Conservation (phyloP, 2,113 vertebrate genomes). For the Pica pica region DNA sequence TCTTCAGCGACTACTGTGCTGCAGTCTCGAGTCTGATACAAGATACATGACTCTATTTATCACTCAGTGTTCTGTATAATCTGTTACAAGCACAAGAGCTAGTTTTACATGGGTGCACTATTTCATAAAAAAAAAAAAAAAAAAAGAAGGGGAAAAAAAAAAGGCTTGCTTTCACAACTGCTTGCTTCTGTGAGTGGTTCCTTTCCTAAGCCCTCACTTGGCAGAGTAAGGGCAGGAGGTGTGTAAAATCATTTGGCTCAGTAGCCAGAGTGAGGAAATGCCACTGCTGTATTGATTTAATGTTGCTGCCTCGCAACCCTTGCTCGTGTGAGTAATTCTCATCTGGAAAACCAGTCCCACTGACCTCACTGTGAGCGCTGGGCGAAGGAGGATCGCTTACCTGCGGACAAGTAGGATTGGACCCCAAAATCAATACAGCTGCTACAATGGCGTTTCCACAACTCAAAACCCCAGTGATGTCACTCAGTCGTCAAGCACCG, state of each 20-base stretch:
- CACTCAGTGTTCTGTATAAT: conserved; percentile 25
- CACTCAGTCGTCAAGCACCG: rapidly evolving
- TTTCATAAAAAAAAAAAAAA: neutral
- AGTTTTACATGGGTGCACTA: conserved; percentile 1
- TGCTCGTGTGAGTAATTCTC: neutral
- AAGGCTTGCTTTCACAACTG: neutral
- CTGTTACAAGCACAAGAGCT: conserved; percentile 9
- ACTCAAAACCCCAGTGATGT: neutral
- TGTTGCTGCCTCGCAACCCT: neutral
- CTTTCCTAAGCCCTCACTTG: neutral
- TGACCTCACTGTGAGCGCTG: neutral
- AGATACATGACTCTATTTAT: conserved; percentile 49
- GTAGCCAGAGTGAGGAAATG: neutral
- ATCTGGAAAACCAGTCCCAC: neutral
- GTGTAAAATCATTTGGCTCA: neutral
- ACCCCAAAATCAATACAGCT: neutral
- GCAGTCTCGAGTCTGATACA: neutral
- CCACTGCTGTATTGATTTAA: neutral
- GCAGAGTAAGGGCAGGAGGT: neutral
- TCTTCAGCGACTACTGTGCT: neutral
- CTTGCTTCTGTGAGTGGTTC: neutral
- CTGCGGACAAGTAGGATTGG: neutral
- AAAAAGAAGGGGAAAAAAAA: neutral
- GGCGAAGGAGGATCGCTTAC: neutral
- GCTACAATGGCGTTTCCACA: neutral